These are phyloP conservation scores for Escarpia spicata DNA, from an alignment of 2,888 invertebrate genomes.

Conservation along the genomic window DNA sequence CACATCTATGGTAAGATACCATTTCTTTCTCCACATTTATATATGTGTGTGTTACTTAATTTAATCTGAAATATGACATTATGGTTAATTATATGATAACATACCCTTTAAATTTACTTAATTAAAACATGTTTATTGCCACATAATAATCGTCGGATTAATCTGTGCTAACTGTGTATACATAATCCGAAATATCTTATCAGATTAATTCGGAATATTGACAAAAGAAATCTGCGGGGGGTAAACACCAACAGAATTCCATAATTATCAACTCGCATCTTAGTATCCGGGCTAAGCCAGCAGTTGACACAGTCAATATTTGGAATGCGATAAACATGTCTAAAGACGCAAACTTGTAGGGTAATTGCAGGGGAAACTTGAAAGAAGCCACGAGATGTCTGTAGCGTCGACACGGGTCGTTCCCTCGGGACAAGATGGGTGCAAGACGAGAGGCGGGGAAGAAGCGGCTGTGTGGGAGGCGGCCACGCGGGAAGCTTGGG, in stretches of 20 bases:
- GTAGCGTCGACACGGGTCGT: not conserved
- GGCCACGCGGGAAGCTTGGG: conserved; percentile 28
- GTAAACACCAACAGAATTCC: not conserved
- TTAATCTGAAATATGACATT: not conserved
- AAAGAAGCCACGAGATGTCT: not conserved
- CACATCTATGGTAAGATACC: not conserved
- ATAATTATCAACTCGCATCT: not conserved
- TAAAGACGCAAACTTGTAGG: not conserved
- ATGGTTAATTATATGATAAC: not conserved
- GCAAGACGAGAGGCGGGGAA: not conserved
- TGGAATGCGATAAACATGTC: not conserved
- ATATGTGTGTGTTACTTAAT: too few relatives aligned
- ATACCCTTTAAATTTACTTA: not conserved
- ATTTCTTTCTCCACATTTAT: not conserved
- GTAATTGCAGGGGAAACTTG: not conserved
- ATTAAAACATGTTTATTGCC: not conserved
- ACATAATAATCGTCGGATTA: not conserved
- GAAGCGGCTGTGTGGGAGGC: not conserved
- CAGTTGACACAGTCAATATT: not conserved
- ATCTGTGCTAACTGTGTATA: not conserved
- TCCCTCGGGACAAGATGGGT: not conserved
- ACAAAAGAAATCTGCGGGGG: not conserved
- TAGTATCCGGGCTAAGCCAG: not conserved
- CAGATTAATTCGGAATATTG: not conserved
- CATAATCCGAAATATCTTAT: not conserved